These are phyloP conservation scores for Malacoraja senta DNA, from an alignment of 2,797 vertebrate species.

Conservation along the genomic window DNA sequence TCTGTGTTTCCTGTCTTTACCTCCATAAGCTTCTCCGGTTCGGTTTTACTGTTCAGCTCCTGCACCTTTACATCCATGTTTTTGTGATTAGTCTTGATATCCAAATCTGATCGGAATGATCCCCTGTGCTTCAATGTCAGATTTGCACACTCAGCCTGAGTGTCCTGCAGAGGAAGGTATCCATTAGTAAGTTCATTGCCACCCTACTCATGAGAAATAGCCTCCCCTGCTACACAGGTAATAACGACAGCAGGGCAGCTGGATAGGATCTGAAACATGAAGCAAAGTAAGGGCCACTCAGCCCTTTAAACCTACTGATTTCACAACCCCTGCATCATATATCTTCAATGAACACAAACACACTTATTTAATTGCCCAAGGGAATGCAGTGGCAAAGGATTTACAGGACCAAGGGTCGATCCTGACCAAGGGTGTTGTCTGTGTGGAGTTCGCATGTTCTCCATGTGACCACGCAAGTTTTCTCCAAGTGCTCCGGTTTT, in stretches of 20 bases:
- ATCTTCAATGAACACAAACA: too few relatives aligned
- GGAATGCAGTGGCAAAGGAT: too few relatives aligned
- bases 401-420: too few relatives aligned
- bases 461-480: too few relatives aligned
- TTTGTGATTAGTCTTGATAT: neutral
- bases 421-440: too few relatives aligned
- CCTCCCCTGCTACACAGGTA: neutral
- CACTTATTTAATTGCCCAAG: too few relatives aligned
- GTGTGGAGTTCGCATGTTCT: too few relatives aligned
- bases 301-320: neutral
- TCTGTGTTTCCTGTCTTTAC: neutral
- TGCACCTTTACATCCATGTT: neutral
- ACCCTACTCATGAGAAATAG: neutral
- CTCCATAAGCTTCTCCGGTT: neutral
- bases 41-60: neutral
- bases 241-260: neutral
- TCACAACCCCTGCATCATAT: neutral
- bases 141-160: constrained; percentile 17
- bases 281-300: neutral
- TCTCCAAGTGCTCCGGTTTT: too few relatives aligned
- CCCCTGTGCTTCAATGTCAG: neutral
- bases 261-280: neutral
- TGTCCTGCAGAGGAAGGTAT: neutral
- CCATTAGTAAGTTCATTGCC: neutral
- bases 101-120: neutral